Conservation (phyloP, 2,797 vertebrate genomes). For the Pempheris klunzingeri region DNA sequence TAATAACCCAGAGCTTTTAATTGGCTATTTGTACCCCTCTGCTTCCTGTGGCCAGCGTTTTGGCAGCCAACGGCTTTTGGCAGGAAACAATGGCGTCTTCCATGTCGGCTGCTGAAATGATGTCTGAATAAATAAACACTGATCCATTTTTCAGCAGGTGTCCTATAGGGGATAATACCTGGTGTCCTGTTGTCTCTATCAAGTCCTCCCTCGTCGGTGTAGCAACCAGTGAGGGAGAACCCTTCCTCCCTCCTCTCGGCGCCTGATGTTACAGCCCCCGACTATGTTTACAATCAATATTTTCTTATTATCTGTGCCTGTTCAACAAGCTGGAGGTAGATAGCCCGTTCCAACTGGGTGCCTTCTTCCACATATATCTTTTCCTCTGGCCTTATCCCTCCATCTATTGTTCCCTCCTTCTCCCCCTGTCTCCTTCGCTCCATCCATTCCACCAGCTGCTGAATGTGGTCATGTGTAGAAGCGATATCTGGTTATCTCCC, state of each 20-base stretch:
- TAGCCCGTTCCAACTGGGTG: conserved; percentile 62
- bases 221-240: conserved; percentile 45
- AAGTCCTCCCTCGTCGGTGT: conserved; percentile 26
- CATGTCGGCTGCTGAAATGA: conserved; percentile 37
- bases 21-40: conserved; percentile 63
- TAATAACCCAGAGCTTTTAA: conserved; percentile 66
- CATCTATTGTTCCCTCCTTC: conserved; percentile 30
- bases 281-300: conserved; percentile 80
- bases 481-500: conserved; percentile 8
- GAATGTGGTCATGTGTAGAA: conserved; percentile 31
- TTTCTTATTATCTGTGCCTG: conserved; percentile 75
- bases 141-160: conserved; percentile 47
- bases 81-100: conserved; percentile 37
- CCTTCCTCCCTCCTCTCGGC: conserved; percentile 6
- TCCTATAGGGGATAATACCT: conserved; percentile 37
- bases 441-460: conserved; percentile 22
- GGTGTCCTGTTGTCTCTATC: conserved; percentile 52
- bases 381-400: conserved; percentile 33
- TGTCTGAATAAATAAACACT: conserved; percentile 41
- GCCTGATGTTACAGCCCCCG: conserved; percentile 61
- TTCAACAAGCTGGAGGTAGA: conserved; percentile 73
- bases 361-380: conserved; percentile 47
- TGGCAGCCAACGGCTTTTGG: conserved; percentile 49
- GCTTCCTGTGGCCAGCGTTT: conserved; percentile 44
- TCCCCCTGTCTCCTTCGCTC: no score